Percentiles rank a stretch among this genome's conserved stretches.
phyloP scores from a whole-genome alignment of 2,113 vertebrate species.

The Scolopax mira region DNA sequence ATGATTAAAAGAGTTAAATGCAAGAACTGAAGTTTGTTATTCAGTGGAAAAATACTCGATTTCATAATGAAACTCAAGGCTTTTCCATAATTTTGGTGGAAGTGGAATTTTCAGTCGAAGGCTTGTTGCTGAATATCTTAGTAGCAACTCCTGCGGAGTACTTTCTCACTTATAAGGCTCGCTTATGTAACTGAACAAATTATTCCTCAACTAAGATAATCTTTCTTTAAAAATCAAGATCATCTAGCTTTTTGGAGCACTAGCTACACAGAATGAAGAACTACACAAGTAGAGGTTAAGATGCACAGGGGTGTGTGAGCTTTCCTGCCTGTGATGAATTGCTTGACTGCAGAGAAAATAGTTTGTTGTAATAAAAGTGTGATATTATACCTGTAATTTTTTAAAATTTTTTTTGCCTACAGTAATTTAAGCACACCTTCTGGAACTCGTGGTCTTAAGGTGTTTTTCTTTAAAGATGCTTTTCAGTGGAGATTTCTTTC shows the following conservation, averaged over 20 bases:
- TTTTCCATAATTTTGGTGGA: fast-evolving
- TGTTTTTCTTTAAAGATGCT: not conserved
- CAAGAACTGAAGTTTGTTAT: not conserved
- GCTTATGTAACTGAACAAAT: not conserved
- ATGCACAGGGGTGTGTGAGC: not conserved
- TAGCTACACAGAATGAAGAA: not conserved
- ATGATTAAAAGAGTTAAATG: not conserved
- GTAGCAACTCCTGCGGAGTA: not conserved
- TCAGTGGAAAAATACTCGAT: not conserved
- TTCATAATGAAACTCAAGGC: fast-evolving
- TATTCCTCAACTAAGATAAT: not conserved
- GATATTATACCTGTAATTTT: not conserved
- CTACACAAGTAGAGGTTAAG: fast-evolving
- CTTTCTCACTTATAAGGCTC: not conserved
- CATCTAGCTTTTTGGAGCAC: not conserved
- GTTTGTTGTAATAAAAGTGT: not conserved
- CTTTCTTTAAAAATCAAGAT: not conserved
- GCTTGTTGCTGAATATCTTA: not conserved
- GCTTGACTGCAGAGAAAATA: not conserved
- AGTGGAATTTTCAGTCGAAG: not conserved
- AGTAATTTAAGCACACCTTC: not conserved
- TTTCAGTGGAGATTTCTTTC: not conserved
- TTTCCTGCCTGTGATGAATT: fast-evolving
- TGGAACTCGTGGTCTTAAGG: not conserved
- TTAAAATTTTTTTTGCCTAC: not conserved